A percentile compares a stretch with the other conserved stretches of the same genome.
Evolutionary conservation across 1,140 invertebrate species (phyloP).

Genomic region (Micrasema minimum): DNA sequence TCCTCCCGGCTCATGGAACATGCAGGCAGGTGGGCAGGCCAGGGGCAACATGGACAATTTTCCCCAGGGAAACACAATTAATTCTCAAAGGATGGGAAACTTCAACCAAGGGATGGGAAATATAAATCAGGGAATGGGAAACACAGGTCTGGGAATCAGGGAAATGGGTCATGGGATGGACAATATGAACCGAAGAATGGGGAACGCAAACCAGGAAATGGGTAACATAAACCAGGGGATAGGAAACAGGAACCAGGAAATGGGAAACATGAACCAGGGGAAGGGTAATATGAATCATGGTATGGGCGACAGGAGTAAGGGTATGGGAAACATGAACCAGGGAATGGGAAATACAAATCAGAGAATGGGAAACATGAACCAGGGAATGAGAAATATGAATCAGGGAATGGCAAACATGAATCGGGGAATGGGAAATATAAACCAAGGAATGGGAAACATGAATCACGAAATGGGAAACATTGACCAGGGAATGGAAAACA

Average conservation of each 20-base stretch:
- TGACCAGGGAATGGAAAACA: neutral
- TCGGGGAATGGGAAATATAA: neutral
- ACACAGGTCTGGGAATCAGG: neutral
- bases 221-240: neutral
- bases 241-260: neutral
- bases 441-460: neutral
- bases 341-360: constrained; percentile 7
- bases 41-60: neutral
- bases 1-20: neutral
- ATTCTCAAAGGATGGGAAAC: neutral
- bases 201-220: neutral
- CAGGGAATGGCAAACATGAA: neutral
- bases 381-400: neutral
- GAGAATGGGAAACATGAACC: neutral
- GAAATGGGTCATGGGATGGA: neutral
- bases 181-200: constrained; percentile 5
- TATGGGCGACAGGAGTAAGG: neutral
- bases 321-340: neutral
- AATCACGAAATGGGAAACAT: neutral
- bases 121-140: neutral
- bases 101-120: neutral
- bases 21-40: neutral
- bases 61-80: neutral
- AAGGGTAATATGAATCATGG: neutral
- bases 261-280: neutral